Base-by-base conservation (phyloP, 2,797 vertebrate species). In the Lacerta agilis region DNA sequence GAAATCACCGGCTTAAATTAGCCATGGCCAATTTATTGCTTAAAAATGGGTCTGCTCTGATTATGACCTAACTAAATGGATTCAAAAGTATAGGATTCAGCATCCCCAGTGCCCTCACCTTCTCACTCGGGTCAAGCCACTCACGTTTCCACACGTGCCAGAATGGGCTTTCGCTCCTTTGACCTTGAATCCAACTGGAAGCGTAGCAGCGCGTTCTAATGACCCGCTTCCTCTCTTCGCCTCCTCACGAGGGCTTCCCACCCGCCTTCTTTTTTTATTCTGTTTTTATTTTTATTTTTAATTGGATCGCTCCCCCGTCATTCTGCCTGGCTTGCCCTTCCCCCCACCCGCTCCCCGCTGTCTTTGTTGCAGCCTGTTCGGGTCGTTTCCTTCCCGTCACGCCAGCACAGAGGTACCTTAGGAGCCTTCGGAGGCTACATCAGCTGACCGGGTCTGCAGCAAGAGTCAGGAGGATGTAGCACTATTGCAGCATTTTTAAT, bases 401-500 rank as follows among this genome's bases (percentile, higher is more conserved):
- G 87, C 87, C 64, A 73, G 87, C 20, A 66, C 15, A n/a, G 83
- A 75, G 83, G 67, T 73, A 66, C 78, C 58, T 75, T 55, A 55
- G 67, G 87, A 84, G 49, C 67, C 82, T 76, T 87, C 20, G 66
- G 67, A 80, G 80, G 78, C 69, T 66, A 64, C 69, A 76, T 89
- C 87, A 89, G 87, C 87, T 89, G 87, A 89, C 83, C 71, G 55
- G 78, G 87, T 75, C 87, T 89, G 87, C 87, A 89, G 87, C 78
- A 64, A 85, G 82, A 79, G 66, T 61, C 87, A 61, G 75, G 38
- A 78, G 58, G 82, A 78, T 73, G 36, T 3, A 87, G 64, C 64
- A 29, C 33, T 18, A 79, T 79, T 88, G 87, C 87, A 79, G 87
- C 81, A 83, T 78, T 83, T 82, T 71, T 2, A 27, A 78, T 25